A percentile compares a stretch with the other conserved stretches of the same genome.
phyloP scores from a whole-genome alignment of 1,140 invertebrate genomes.

The Bombus cullumanus region DNA sequence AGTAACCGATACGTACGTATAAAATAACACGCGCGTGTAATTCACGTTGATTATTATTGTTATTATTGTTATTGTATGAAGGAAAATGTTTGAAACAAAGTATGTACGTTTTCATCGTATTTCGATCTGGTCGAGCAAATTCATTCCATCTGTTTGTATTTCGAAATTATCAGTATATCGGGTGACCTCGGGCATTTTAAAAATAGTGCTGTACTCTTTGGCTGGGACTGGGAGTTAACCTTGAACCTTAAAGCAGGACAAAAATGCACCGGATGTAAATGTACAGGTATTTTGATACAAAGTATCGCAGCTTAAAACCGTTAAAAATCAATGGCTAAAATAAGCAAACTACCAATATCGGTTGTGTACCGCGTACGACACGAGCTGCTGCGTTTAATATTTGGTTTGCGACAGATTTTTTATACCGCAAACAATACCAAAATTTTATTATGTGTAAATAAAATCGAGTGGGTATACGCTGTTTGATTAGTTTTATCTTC shows the following conservation, averaged over 20 bases:
- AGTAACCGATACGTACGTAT: too few species aligned
- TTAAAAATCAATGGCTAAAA: background rate
- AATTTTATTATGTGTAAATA: background rate
- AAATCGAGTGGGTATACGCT: background rate
- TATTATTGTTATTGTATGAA: too few species aligned
- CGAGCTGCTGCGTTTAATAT: background rate
- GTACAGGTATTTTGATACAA: background rate
- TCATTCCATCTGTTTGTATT: too few species aligned
- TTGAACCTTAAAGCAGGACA: background rate
- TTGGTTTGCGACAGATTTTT: background rate
- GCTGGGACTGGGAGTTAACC: background rate
- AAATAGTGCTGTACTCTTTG: background rate
- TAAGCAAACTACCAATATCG: background rate
- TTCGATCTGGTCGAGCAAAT: too few species aligned
- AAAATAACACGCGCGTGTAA: too few species aligned
- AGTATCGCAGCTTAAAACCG: background rate
- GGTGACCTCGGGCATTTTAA: background rate
- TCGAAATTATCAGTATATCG: background rate
- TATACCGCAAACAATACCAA: background rate
- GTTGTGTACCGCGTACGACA: background rate
- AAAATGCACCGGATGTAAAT: background rate
- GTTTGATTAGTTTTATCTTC: background rate
- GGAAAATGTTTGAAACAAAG: too few species aligned
- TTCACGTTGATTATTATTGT: too few species aligned
- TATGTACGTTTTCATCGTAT: too few species aligned